phyloP scores from a whole-genome alignment of 2,113 vertebrate species.

The Vireo altiloquus region DNA sequence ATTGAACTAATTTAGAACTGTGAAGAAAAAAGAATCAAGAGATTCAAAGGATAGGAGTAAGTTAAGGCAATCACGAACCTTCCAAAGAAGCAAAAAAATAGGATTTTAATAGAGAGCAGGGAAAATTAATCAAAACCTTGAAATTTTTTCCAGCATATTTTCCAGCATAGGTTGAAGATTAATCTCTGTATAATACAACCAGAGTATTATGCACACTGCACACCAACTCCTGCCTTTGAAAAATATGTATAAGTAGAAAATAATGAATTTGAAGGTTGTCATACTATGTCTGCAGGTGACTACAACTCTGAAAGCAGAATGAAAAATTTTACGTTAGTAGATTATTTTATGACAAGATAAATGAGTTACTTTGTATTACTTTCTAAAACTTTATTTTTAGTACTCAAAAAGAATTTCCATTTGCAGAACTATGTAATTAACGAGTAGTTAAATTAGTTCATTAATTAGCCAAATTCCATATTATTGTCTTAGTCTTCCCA shows the following conservation, averaged over 20 bases:
- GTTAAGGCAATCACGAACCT: background rate
- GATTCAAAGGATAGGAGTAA: background rate
- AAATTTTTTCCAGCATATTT: background rate
- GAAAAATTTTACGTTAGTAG: background rate
- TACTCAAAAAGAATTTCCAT: background rate
- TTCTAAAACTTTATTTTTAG: background rate
- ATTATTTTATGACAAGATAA: background rate
- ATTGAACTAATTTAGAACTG: background rate
- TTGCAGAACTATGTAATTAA: background rate
- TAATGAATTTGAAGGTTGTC: background rate
- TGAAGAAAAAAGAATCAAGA: background rate
- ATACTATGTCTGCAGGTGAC: background rate
- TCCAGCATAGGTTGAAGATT: background rate
- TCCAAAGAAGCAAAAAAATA: background rate
- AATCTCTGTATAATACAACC: background rate
- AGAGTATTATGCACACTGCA: background rate
- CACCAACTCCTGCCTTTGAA: background rate
- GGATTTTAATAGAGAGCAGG: background rate
- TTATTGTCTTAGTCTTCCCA: background rate
- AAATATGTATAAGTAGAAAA: background rate
- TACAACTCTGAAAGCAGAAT: background rate
- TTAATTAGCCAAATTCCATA: background rate
- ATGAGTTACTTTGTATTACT: background rate
- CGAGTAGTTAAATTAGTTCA: background rate
- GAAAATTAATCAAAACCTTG: background rate